Evolutionary conservation across 64 coral and sea anemone genomes (phyloP), one percentile per base, ranked within the genome.

Genomic region (Cladopsammia gracilis): DNA sequence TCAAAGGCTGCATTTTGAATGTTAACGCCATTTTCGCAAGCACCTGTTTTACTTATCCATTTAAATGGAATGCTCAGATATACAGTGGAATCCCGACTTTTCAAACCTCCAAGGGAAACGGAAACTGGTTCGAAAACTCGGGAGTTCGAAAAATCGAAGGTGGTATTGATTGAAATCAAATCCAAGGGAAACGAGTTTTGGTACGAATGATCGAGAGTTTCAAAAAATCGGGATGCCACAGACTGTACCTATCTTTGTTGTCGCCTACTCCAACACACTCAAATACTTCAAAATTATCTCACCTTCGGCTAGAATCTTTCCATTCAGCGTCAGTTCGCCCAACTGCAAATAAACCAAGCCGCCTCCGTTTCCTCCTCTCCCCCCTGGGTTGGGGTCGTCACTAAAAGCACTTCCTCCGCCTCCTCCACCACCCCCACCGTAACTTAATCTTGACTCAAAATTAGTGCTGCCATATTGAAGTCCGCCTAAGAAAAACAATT

Each of bases 381-480:
- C 89, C 23, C 89, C 89, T 45, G 18, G 8, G 46, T 42, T n/a
- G 18, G 58, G 16, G 48, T 52, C 62, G 19, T 34, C 15, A 43
- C 60, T 70, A 15, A 76, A 76, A 18, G 75, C 89, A 78, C 89
- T 70, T 18, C 45, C 73, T 18, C 73, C 73, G 44, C 73, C 73
- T 6, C 73, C 73, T 76, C 73, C 73, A 76, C 73, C 73, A 53
- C 75, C 75, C 49, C 75, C 75, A n/a, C 89, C 77, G 89, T 90
- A 81, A 49, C 89, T 91, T 23, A 91, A 76, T 43, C 66, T 64
- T 56, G 77, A 50, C 23, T 26, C 12, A 46, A 82, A 91, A 48
- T 91, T 65, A 7, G n/a, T 56, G 48, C 65, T 83, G 68, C 89
- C 89, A 53, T 65, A 91, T 79, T 91, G 89, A 10, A 91, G 79